Percentiles rank a stretch among this genome's conserved stretches.
phyloP scores from a whole-genome alignment of 2,888 invertebrate species.

The Pseudococcus longispinus region DNA sequence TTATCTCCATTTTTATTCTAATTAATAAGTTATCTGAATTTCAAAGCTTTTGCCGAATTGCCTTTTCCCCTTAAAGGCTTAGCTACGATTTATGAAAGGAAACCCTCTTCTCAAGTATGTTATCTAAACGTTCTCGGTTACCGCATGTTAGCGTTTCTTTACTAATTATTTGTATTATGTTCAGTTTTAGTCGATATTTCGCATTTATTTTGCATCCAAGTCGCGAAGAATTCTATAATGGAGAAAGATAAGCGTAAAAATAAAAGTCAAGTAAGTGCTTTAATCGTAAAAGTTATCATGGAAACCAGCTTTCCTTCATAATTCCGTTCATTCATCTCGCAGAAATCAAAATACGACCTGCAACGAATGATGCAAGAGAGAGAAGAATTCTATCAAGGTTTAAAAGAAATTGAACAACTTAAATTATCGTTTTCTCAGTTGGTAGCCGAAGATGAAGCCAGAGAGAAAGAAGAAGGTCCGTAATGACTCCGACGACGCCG shows the following conservation, averaged over 20 bases:
- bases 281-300: background rate
- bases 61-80: no score
- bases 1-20: no score
- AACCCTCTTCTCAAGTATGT: no score
- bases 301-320: background rate
- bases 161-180: background rate
- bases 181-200: background rate
- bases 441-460: background rate
- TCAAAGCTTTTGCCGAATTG: no score
- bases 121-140: background rate
- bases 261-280: background rate
- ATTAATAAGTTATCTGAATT: no score
- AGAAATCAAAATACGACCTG: background rate
- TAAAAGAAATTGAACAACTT: background rate
- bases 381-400: background rate
- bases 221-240: background rate
- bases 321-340: background rate
- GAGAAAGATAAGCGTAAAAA: background rate
- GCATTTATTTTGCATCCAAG: background rate
- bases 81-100: no score
- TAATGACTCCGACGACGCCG: background rate
- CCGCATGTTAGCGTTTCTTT: background rate
- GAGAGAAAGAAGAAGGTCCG: background rate
- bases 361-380: background rate
- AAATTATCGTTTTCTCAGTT: background rate